A percentile compares a stretch with the other conserved stretches of the same genome.
Evolutionary conservation across 2,888 invertebrate genomes (phyloP).

Genomic region (Halocaridina rubra): DNA sequence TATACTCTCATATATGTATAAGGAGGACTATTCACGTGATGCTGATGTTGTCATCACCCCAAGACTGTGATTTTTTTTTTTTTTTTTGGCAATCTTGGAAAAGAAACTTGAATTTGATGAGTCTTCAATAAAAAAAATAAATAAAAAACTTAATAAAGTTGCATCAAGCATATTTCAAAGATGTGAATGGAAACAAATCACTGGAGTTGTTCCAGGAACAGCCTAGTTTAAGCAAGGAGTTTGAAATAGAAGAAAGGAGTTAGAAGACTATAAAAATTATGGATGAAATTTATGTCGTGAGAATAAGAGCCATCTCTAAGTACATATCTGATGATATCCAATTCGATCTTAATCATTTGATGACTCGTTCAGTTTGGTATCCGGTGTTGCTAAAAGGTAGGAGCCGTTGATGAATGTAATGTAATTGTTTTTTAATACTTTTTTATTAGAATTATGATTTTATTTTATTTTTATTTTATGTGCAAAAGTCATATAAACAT

Average conservation of each 20-base stretch:
- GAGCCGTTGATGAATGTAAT: slow-evolving; percentile 41
- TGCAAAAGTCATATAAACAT: slow-evolving; percentile 34
- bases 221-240: not conserved
- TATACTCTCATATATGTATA: not conserved
- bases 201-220: not conserved
- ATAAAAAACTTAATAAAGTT: not conserved
- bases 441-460: slow-evolving; percentile 26
- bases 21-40: slow-evolving; percentile 24
- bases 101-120: not conserved
- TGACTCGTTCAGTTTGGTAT: slow-evolving; percentile 33
- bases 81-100: not conserved
- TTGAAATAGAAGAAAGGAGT: not conserved
- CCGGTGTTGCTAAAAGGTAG: not conserved
- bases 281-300: too few species aligned
- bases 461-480: slow-evolving; percentile 15
- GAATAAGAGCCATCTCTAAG: slow-evolving; percentile 36
- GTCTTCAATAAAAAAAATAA: not conserved
- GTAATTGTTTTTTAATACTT: slow-evolving; percentile 37
- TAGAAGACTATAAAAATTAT: too few species aligned
- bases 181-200: too few species aligned
- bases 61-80: not conserved
- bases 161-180: too few species aligned
- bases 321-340: too few species aligned
- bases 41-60: slow-evolving; percentile 1
- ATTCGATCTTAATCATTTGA: slow-evolving; percentile 36